Evolutionary conservation across 2,797 vertebrate species (phyloP).

Genomic region (Potorous gilbertii): DNA sequence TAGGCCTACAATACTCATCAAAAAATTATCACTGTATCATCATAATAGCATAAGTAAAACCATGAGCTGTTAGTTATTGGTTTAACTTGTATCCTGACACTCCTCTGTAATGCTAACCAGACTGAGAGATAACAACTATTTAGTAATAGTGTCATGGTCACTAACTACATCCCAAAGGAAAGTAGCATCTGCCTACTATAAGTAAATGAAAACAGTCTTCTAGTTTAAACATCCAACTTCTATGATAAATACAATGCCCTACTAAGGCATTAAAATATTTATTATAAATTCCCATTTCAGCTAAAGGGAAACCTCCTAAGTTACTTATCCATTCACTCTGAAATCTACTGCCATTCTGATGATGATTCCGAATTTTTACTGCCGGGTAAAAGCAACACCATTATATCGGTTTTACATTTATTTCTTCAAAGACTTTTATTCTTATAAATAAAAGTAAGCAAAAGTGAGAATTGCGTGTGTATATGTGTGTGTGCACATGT

Average conservation of each 20-base stretch:
- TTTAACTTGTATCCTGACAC: constrained; percentile 53
- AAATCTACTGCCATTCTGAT: not conserved
- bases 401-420: not conserved
- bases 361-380: not conserved
- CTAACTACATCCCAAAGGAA: constrained; percentile 20
- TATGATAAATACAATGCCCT: constrained; percentile 12
- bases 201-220: constrained; percentile 57
- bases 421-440: constrained; percentile 27
- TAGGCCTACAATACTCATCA: constrained; percentile 59
- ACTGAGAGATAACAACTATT: constrained; percentile 12
- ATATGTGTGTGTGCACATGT: not conserved
- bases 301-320: constrained; percentile 18
- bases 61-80: constrained; percentile 25
- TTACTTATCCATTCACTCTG: constrained; percentile 39
- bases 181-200: not conserved
- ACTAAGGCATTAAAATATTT: constrained; percentile 43
- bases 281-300: constrained; percentile 48
- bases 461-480: not conserved
- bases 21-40: constrained; percentile 59
- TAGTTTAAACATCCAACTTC: constrained; percentile 19
- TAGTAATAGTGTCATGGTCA: constrained; percentile 3
- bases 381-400: constrained; percentile 1
- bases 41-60: constrained; percentile 62
- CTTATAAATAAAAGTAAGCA: not conserved
- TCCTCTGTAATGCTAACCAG: constrained; percentile 26